Base-by-base conservation (phyloP, 2,113 vertebrate species). In the Odobenus rosmarus region DNA sequence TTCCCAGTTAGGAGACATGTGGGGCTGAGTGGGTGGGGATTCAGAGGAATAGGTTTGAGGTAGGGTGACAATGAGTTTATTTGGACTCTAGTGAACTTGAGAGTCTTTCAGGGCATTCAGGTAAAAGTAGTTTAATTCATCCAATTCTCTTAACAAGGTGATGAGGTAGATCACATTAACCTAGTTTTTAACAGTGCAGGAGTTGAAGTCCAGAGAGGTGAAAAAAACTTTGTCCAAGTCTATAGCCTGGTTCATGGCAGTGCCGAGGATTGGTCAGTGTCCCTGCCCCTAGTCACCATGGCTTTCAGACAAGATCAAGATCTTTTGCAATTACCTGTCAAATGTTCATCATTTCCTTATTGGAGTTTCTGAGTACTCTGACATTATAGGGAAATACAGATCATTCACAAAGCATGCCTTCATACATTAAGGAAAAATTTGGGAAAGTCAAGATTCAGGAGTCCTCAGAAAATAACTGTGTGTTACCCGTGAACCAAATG, bases 401-500 rank as follows among this genome's bases (percentile, higher is more conserved):
- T 2, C 53, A 42, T 82, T 92, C 55, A n/a, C 6, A 92, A 83
- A 31, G 80, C 57, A 49, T 33, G 67, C 18, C 23, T 97, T 79
- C 19, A 86, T 39, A 57, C 4, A n/a, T n/a, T 13, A 88, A 96
- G 82, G 59, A 67, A 74, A 26, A 88, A 24, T 67, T 28, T 46
- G 19, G 84, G 67, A 96, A 88, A 0, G 0, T 83, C 36, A 53
- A 33, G 74, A 82, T 94, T 97, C 97, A 23, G 81, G 1, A 94
- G 16, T 57, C 55, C 67, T 79, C 62, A 96, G 53, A 96, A 96
- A 96, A 46, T 92, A 92, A 59, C 21, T 79, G 55, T 24, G 3
- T 69, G n/a, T 95, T 96, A 36, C 55, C 92, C 69, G 49, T 62
- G 46, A 96, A 96, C 59, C 31, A 16, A 33, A 24, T n/a, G 88